Conservation (phyloP, 2,797 vertebrate species). For the Prionace glauca region DNA sequence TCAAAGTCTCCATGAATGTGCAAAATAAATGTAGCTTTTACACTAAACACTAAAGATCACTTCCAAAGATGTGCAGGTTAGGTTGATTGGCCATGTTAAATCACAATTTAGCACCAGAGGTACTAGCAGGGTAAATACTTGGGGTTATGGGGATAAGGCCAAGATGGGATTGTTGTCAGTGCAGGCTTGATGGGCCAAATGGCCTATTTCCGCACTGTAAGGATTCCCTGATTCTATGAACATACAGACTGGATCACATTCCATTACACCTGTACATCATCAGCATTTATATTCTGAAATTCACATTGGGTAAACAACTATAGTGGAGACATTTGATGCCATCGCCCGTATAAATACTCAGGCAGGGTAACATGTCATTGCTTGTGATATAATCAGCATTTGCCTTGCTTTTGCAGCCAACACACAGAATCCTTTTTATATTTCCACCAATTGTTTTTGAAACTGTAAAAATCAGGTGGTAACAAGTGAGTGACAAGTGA, state of each 20-base stretch:
- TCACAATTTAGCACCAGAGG: too few relatives aligned
- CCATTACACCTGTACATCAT: neutral
- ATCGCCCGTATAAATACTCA: neutral
- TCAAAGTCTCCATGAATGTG: neutral
- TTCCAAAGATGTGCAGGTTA: too few relatives aligned
- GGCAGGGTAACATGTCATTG: neutral
- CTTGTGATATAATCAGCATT: constrained; percentile 12
- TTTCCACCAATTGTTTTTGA: neutral
- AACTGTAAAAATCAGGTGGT: constrained; percentile 5
- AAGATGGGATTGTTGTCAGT: too few relatives aligned
- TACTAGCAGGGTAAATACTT: too few relatives aligned
- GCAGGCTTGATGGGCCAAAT: too few relatives aligned
- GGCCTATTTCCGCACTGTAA: too few relatives aligned
- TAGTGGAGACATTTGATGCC: neutral
- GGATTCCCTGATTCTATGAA: neutral
- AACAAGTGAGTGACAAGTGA: constrained; percentile 20
- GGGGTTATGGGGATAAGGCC: too few relatives aligned
- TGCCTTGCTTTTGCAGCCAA: neutral
- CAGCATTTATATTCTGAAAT: constrained; percentile 3
- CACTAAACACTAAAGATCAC: too few relatives aligned
- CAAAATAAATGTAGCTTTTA: neutral
- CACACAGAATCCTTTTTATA: neutral
- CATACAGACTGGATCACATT: neutral
- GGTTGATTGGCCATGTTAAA: too few relatives aligned
- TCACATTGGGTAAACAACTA: neutral